phyloP scores from a whole-genome alignment of 2,888 invertebrate species.

The Metalampra italica region DNA sequence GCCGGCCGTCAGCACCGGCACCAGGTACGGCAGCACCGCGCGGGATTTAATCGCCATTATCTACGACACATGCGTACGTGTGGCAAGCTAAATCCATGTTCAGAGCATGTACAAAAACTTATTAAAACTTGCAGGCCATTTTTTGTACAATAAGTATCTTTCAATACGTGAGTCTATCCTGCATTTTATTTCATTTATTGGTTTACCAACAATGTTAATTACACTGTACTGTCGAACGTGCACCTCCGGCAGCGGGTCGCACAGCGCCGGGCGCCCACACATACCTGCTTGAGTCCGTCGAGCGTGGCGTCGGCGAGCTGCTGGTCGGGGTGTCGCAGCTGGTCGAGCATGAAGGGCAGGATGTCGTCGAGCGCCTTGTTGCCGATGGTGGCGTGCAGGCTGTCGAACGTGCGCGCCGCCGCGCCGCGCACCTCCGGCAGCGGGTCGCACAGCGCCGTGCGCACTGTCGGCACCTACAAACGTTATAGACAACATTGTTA shows the following conservation, averaged over 20 bases:
- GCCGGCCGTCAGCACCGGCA: constrained; percentile 78
- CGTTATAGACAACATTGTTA: too few species aligned
- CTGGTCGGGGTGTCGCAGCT: constrained; percentile 85
- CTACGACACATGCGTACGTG: constrained; percentile 21
- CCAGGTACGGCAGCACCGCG: constrained; percentile 96
- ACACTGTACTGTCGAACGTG: too few species aligned
- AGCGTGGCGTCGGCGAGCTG: constrained; percentile 92
- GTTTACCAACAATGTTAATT: too few species aligned
- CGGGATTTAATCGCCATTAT: constrained; percentile 98
- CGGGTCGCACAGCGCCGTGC: constrained; percentile 95
- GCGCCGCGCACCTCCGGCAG: constrained; percentile 94
- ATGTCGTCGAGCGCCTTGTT: constrained; percentile 97
- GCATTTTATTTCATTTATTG: too few species aligned
- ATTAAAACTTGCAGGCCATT: too few species aligned
- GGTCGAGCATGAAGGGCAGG: constrained; percentile 91
- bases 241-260: too few species aligned
- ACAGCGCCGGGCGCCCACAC: constrained; percentile 20
- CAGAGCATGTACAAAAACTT: too few species aligned
- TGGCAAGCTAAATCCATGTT: too few species aligned
- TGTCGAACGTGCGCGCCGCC: constrained; percentile 98
- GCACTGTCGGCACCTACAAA: constrained; percentile 88
- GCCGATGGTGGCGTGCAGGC: constrained; percentile 96
- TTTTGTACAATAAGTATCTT: too few species aligned
- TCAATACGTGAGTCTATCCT: too few species aligned
- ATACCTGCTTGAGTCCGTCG: constrained; percentile 94